Evolutionary conservation across 2,113 vertebrate genomes (phyloP), one percentile per base, ranked within the genome.

Genomic region (Dicentrarchus labrax): DNA sequence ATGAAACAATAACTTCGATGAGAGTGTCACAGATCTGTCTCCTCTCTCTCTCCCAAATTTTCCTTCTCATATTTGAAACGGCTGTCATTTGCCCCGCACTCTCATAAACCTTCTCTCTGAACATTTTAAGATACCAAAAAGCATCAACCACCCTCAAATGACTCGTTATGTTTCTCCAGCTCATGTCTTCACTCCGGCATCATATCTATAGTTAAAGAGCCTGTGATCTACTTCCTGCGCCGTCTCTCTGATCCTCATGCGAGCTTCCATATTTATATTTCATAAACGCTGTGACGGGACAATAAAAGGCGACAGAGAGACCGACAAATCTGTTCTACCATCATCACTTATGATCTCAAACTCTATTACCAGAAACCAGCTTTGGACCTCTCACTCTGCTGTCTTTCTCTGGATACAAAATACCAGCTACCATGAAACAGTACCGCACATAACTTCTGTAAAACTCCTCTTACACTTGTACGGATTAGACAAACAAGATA

Each of bases 211-310:
- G 48, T 84, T 75, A 83, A 72, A 84, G 47, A 85, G 39, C 48
- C 72, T 39, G 45, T 43, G 70, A 66, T 88, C 73, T 61, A 70
- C 72, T 68, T 78, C 64, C 82, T 67, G 17, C 21, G 1, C 47
- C 21, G 7, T 2, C 73, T 69, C 70, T 65, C 50, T 84, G 60
- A 82, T 82, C 71, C 13, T 38, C 19, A 47, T 60, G 48, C 59
- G 1, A 50, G 56, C 53, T 47, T 60, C 21, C 61, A 45, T 10
- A 67, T 87, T 71, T 67, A 83, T 86, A 78, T 80, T 70, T 86
- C 68, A 93, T 60, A 41, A 86, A 48, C 4, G 8, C 38, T 8
- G 24, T 51, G 82, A 80, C 60, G 38, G 54, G 61, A 69, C 64
- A 59, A 69, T 78, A 54, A 83, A 78, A 88, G 73, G 45, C 21